Conservation (phyloP, 2,888 invertebrate genomes). For the Elmis aenea region DNA sequence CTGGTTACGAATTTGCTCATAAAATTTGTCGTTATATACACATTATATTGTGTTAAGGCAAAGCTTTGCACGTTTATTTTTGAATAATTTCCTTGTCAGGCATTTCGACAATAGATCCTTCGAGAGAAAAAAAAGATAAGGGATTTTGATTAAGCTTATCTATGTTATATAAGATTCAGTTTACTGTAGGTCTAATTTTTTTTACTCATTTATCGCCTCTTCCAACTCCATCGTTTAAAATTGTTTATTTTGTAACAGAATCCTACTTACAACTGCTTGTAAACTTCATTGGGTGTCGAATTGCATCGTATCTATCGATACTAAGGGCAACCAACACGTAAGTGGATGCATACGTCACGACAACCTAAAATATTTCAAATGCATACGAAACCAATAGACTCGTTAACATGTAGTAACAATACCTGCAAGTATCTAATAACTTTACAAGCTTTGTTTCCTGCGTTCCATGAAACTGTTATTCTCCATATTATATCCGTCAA, state of each 20-base stretch:
- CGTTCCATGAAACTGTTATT: constrained; percentile 80
- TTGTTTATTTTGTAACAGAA: constrained; percentile 3
- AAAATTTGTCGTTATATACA: too few relatives aligned
- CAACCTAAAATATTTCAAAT: constrained; percentile 54
- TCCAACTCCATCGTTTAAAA: too few relatives aligned
- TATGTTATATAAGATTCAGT: too few relatives aligned
- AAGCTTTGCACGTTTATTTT: too few relatives aligned
- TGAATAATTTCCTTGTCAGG: too few relatives aligned
- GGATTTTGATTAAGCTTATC: too few relatives aligned
- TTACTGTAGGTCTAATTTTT: too few relatives aligned
- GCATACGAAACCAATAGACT: constrained; percentile 7
- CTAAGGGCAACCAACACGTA: constrained; percentile 86
- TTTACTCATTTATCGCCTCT: too few relatives aligned
- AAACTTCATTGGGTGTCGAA: constrained; percentile 92
- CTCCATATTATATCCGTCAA: constrained; percentile 83
- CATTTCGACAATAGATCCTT: too few relatives aligned
- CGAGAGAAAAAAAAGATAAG: too few relatives aligned
- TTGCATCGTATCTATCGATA: constrained; percentile 87
- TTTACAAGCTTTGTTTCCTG: constrained; percentile 82
- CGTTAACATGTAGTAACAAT: constrained; percentile 14
- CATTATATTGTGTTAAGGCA: too few relatives aligned
- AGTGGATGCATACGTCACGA: constrained; percentile 86
- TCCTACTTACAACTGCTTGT: constrained; percentile 87
- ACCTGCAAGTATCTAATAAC: constrained; percentile 75
- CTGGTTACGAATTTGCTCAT: too few relatives aligned